Evolutionary conservation across 2,797 vertebrate species (phyloP).

Genomic region (Pterois miles): DNA sequence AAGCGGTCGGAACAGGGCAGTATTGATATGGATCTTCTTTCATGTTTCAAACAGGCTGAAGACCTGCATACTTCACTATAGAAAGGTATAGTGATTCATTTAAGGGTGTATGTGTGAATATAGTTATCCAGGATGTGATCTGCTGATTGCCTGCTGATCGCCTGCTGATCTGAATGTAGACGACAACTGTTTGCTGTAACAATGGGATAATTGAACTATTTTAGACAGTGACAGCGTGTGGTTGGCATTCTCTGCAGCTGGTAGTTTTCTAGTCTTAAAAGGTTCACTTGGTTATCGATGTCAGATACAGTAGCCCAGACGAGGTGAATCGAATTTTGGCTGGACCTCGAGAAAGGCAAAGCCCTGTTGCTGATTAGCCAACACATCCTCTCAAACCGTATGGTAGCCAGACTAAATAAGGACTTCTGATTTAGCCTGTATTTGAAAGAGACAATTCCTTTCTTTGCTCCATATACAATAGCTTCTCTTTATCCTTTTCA

Average conservation of each 20-base stretch:
- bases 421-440: slow-evolving; percentile 13
- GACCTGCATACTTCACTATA: too few relatives aligned
- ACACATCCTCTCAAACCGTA: neutral
- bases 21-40: too few relatives aligned
- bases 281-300: neutral
- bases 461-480: neutral
- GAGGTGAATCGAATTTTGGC: neutral
- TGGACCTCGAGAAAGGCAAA: neutral
- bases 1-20: too few relatives aligned
- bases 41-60: too few relatives aligned
- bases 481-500: slow-evolving; percentile 14
- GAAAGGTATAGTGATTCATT: too few relatives aligned
- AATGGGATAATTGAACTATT: neutral
- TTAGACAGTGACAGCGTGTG: neutral
- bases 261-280: neutral
- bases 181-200: neutral
- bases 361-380: neutral
- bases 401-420: slow-evolving; percentile 5
- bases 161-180: too few relatives aligned
- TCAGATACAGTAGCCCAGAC: neutral
- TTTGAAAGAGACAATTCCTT: slow-evolving; percentile 19
- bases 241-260: neutral
- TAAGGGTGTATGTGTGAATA: too few relatives aligned
- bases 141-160: too few relatives aligned
- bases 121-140: too few relatives aligned